phyloP scores from a whole-genome alignment of 2,797 vertebrate species.

The Galago senegalensis region DNA sequence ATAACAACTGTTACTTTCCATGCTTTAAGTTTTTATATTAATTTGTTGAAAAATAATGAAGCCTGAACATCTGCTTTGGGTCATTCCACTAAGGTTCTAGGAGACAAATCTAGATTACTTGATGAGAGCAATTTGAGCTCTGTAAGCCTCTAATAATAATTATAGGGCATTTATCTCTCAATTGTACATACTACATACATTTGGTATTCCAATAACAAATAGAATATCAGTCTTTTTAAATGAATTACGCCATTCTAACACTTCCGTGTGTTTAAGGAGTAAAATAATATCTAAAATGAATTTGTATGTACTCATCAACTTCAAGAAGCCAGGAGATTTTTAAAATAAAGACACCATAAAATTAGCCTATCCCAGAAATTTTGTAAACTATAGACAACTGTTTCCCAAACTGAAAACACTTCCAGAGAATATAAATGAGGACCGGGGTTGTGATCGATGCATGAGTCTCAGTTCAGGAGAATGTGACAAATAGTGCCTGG shows the following conservation, averaged over 20 bases:
- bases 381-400: conserved; percentile 21
- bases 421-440: conserved; percentile 37
- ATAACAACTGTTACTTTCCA: background rate
- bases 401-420: conserved; percentile 38
- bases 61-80: background rate
- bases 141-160: background rate
- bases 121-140: background rate
- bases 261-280: background rate
- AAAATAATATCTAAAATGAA: conserved; percentile 12
- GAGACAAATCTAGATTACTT: conserved; percentile 19
- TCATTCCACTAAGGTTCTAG: conserved; percentile 43
- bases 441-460: background rate
- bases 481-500: background rate
- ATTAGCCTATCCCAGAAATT: background rate
- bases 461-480: background rate
- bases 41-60: conserved; percentile 54
- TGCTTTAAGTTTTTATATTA: background rate
- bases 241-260: background rate
- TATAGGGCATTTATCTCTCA: conserved; percentile 44
- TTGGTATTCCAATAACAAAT: conserved; percentile 4
- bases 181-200: background rate
- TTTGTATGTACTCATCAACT: background rate
- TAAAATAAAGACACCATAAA: background rate
- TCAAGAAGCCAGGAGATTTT: background rate
- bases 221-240: background rate